phyloP scores from a whole-genome alignment of 2,113 vertebrate species.

The Diglossa brunneiventris region DNA sequence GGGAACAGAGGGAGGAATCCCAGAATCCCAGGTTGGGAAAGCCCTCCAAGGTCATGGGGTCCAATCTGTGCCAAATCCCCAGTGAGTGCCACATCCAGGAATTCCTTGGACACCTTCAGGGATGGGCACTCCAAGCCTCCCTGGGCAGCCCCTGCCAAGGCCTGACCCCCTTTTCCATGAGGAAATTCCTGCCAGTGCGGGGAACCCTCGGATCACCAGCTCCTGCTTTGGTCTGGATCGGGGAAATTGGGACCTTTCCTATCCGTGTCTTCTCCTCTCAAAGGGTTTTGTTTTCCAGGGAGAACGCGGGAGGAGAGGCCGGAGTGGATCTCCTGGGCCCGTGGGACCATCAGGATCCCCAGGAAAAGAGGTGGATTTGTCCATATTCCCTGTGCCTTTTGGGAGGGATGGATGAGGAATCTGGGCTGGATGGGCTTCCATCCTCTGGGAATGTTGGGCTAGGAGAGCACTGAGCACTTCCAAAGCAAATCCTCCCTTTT shows the following conservation, averaged over 20 bases:
- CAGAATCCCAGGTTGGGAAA: not conserved
- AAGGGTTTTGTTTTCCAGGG: conserved; percentile 71
- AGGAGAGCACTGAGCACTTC: not conserved
- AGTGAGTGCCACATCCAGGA: not conserved
- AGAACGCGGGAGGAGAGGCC: conserved; percentile 81
- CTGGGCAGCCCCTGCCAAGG: not conserved
- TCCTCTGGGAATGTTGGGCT: not conserved
- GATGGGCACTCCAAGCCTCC: not conserved
- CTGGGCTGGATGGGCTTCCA: not conserved
- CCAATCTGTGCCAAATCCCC: not conserved
- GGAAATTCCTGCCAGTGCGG: not conserved
- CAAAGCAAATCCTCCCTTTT: not conserved
- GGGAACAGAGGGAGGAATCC: not conserved
- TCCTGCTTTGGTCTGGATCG: not conserved
- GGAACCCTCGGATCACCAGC: not conserved
- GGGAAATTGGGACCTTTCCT: not conserved
- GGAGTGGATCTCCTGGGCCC: conserved; percentile 76
- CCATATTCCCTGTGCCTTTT: not conserved
- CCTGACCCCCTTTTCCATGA: accelerated
- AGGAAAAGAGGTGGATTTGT: conserved; percentile 73
- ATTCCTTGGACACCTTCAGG: not conserved
- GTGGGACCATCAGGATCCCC: conserved; percentile 69
- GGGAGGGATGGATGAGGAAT: not conserved
- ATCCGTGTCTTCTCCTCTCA: not conserved
- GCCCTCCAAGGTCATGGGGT: not conserved